These are phyloP conservation scores for Bos taurus DNA, from an alignment of 2,113 vertebrate species.

Conservation along the genomic window DNA sequence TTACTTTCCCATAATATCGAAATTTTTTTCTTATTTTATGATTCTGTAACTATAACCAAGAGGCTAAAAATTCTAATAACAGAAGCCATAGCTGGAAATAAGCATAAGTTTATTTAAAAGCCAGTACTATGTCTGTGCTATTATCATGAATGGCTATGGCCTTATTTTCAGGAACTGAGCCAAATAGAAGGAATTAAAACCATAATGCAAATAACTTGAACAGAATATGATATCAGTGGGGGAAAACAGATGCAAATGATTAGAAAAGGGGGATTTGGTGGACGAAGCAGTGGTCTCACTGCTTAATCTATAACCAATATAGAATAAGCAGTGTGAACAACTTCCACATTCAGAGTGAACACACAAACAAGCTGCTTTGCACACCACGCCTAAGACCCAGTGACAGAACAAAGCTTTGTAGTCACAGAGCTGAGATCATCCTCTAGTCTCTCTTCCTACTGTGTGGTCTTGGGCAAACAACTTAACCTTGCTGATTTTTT, in stretches of 20 bases:
- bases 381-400: background rate
- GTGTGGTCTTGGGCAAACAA: background rate
- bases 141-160: background rate
- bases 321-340: background rate
- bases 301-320: background rate
- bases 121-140: background rate
- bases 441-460: background rate
- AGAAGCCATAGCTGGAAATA: background rate
- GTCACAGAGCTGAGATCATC: background rate
- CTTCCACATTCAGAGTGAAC: background rate
- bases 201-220: conserved; percentile 10
- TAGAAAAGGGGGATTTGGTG: background rate
- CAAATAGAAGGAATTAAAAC: conserved; percentile 21
- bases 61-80: background rate
- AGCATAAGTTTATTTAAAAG: background rate
- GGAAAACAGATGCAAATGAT: background rate
- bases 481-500: background rate
- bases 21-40: background rate
- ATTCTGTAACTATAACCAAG: background rate
- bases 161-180: background rate
- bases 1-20: background rate
- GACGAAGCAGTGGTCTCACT: background rate
- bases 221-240: background rate
- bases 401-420: background rate
- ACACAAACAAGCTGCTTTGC: background rate